These are phyloP conservation scores for Carassius gibelio DNA, from an alignment of 2,113 vertebrate species.

Conservation along the genomic window DNA sequence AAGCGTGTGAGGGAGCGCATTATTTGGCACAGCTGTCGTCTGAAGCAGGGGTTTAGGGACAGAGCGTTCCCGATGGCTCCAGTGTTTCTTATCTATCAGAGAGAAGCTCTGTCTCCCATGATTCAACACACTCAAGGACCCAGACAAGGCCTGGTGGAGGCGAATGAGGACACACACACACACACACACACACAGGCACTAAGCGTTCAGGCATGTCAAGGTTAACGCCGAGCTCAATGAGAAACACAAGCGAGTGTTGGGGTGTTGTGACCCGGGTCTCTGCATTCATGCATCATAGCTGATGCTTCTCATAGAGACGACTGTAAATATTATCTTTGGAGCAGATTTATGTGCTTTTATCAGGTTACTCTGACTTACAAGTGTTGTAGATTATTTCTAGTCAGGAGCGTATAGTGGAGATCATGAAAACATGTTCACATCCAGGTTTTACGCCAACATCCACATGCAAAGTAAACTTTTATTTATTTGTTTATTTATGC, in stretches of 20 bases:
- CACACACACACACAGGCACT: background rate
- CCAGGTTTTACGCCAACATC: background rate
- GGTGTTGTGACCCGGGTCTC: background rate
- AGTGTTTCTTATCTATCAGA: constrained; percentile 79
- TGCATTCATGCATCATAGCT: background rate
- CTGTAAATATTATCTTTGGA: background rate
- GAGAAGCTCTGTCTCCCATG: constrained; percentile 63
- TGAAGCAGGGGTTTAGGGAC: constrained; percentile 69
- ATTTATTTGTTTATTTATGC: too few relatives aligned
- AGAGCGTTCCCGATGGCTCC: constrained; percentile 72
- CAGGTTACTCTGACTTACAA: background rate
- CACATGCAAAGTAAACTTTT: background rate
- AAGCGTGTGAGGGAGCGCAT: constrained; percentile 35
- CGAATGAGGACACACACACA: constrained; percentile 61
- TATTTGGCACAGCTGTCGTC: constrained; percentile 61
- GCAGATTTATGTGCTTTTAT: background rate
- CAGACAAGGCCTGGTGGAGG: constrained; percentile 80
- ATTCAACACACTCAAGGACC: constrained; percentile 81
- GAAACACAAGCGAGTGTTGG: constrained; percentile 38
- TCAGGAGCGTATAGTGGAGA: background rate
- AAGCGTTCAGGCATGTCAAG: constrained; percentile 70
- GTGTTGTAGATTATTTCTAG: too few relatives aligned
- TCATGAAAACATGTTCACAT: background rate
- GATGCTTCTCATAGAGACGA: background rate
- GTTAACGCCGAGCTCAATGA: constrained; percentile 42